Evolutionary conservation across 2,113 vertebrate genomes (phyloP).

Genomic region (Halcyon malimbica): DNA sequence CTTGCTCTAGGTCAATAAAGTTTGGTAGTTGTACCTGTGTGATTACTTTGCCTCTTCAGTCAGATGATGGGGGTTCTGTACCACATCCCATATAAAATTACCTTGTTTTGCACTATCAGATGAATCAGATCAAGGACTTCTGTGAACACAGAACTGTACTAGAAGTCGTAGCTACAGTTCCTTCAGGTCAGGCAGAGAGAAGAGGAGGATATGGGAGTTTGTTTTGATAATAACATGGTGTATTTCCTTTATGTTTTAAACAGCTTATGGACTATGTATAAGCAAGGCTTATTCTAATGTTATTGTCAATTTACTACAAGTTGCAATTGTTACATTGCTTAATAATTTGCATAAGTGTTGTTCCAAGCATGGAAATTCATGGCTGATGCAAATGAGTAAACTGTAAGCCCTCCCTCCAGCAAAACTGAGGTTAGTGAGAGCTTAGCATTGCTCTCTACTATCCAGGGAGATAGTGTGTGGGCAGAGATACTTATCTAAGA

Average conservation of each 20-base stretch:
- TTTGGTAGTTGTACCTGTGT: background rate
- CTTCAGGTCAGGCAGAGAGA: background rate
- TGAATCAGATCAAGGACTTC: background rate
- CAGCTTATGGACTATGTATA: background rate
- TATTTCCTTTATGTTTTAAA: background rate
- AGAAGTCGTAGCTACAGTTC: background rate
- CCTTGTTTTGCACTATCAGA: accelerated
- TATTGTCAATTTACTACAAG: background rate
- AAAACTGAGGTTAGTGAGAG: background rate
- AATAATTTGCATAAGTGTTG: background rate
- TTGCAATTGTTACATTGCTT: background rate
- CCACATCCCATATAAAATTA: background rate
- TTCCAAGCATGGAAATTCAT: background rate
- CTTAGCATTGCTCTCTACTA: background rate
- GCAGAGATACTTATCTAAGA: background rate
- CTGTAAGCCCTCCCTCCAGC: background rate
- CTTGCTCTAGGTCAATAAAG: background rate
- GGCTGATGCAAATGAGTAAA: background rate
- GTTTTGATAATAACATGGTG: background rate
- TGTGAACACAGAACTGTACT: background rate
- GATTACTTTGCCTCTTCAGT: background rate
- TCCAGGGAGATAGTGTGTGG: background rate
- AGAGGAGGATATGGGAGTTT: background rate
- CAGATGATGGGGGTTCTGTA: background rate
- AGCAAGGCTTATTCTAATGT: background rate